Percentiles rank a stretch among this genome's conserved stretches.
Conservation (phyloP, 2,113 vertebrate genomes). For the Herpailurus yagouaroundi region DNA sequence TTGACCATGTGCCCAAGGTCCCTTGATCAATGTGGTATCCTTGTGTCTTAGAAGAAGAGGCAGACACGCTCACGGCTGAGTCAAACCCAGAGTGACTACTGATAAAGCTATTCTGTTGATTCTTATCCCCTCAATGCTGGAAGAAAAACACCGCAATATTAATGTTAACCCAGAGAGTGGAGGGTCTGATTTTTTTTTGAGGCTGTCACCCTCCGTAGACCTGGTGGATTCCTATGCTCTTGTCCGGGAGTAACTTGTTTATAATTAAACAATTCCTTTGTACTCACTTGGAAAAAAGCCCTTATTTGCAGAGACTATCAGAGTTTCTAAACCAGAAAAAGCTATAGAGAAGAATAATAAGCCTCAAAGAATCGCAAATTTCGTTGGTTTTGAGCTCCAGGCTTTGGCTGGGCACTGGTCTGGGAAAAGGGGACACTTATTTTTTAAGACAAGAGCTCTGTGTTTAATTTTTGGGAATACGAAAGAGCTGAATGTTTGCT, state of each 20-base stretch:
- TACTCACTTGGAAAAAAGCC: slow-evolving; percentile 25
- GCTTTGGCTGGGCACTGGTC: slow-evolving; percentile 31
- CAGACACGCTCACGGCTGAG: background rate
- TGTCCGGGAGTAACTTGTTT: slow-evolving; percentile 22
- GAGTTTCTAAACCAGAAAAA: slow-evolving; percentile 52
- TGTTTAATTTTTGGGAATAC: slow-evolving; percentile 81
- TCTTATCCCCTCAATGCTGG: background rate
- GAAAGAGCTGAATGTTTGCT: slow-evolving; percentile 81
- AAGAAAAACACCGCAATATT: background rate
- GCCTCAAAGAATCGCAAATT: slow-evolving; percentile 60
- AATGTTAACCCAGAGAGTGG: background rate
- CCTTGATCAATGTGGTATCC: background rate
- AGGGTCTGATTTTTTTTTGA: slow-evolving; percentile 23
- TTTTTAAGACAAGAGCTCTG: slow-evolving; percentile 73
- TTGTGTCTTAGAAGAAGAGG: background rate
- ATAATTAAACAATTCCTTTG: slow-evolving; percentile 53
- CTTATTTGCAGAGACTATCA: slow-evolving; percentile 39
- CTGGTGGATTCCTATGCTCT: background rate
- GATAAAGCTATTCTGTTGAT: background rate
- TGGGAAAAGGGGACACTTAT: slow-evolving; percentile 49
- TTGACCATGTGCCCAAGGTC: background rate
- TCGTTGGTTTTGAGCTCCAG: slow-evolving; percentile 62
- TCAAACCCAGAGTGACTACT: background rate
- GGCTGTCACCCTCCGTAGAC: background rate
- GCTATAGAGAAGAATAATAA: background rate